phyloP scores from a whole-genome alignment of 2,888 invertebrate genomes.

The Scelioninae gen. 1 region DNA sequence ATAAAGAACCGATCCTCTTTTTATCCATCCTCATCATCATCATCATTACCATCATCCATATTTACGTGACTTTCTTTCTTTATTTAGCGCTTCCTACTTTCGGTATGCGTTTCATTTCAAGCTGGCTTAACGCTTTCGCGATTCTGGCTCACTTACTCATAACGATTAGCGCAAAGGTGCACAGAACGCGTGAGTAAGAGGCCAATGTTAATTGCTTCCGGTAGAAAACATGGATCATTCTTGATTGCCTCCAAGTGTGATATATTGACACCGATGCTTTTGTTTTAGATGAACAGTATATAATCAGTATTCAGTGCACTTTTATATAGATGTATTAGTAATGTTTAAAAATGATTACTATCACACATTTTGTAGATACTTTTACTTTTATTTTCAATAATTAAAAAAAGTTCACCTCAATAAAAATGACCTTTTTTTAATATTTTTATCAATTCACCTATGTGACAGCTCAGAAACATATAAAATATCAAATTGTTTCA shows the following conservation, averaged over 20 bases:
- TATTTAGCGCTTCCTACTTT: constrained; percentile 74
- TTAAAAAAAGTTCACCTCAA: no score
- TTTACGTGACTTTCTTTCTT: constrained; percentile 69
- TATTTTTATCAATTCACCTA: no score
- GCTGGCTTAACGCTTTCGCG: constrained; percentile 73
- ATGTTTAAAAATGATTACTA: no score
- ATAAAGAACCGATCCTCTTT: constrained; percentile 57
- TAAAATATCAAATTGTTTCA: no score
- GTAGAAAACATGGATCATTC: constrained; percentile 72
- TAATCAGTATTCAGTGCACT: no score
- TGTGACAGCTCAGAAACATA: no score
- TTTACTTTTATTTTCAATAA: no score
- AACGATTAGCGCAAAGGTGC: constrained; percentile 63
- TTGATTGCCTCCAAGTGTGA: constrained; percentile 49
- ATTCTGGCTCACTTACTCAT: constrained; percentile 67
- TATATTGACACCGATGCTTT: constrained; percentile 32
- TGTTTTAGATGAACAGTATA: constrained; percentile 25
- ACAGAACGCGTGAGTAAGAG: constrained; percentile 63
- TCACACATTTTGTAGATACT: no score
- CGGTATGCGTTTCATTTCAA: constrained; percentile 70
- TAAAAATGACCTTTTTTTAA: no score
- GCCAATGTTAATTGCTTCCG: constrained; percentile 75
- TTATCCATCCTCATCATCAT: constrained; percentile 61
- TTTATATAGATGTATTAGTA: no score
- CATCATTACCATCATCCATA: constrained; percentile 66